Evolutionary conservation across 2,888 invertebrate genomes (phyloP).

Genomic region (Parthenolecanium corni): DNA sequence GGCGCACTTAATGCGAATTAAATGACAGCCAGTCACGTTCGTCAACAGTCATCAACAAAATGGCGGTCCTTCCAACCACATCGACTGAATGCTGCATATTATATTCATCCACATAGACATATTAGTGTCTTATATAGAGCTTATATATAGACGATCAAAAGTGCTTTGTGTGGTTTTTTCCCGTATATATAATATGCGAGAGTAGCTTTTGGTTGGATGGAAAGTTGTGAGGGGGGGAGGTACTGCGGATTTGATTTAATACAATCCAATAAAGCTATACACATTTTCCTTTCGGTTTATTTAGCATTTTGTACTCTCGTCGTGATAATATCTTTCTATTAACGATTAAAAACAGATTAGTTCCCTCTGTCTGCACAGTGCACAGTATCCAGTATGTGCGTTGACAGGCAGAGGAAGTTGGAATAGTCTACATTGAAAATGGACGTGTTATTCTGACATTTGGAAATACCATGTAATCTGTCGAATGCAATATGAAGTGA

Average conservation of each 20-base stretch:
- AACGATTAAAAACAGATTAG: conserved; percentile 23
- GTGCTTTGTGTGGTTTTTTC: too few species aligned
- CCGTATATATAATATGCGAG: too few species aligned
- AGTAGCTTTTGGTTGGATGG: too few species aligned
- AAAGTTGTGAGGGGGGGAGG: too few species aligned
- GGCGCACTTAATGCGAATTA: conserved; percentile 26
- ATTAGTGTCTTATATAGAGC: background rate
- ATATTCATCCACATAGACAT: conserved; percentile 5
- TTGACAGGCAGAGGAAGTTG: too few species aligned
- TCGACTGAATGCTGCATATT: background rate
- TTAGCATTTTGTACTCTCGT: conserved; percentile 3
- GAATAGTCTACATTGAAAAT: too few species aligned
- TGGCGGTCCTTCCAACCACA: conserved; percentile 9
- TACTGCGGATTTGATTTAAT: too few species aligned
- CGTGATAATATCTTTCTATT: conserved; percentile 21
- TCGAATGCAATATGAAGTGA: too few species aligned
- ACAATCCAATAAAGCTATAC: too few species aligned
- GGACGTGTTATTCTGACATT: too few species aligned
- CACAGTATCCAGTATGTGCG: too few species aligned
- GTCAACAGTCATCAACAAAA: conserved; percentile 28
- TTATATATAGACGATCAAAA: background rate
- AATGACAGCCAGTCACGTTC: conserved; percentile 28
- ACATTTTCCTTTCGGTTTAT: background rate
- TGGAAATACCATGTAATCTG: too few species aligned
- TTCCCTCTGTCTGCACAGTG: background rate